Conservation (phyloP, 2,888 invertebrate genomes). For the Caenorhabditis doughertyi region DNA sequence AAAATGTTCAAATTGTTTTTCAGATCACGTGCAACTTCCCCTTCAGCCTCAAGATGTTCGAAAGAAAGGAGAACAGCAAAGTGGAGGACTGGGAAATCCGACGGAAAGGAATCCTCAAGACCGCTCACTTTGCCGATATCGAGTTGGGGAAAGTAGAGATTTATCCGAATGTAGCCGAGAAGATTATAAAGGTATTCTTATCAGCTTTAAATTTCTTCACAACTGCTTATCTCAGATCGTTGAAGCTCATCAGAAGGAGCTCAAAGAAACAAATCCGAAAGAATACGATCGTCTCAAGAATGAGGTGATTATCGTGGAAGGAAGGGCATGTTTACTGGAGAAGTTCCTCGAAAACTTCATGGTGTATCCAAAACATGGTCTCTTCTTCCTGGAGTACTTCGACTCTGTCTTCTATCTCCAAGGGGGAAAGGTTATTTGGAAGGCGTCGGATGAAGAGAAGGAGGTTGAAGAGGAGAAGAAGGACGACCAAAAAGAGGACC, state of each 20-base stretch:
- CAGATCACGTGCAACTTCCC: background rate
- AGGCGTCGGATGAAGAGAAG: too few relatives aligned
- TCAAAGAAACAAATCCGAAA: background rate
- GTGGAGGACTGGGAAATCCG: background rate
- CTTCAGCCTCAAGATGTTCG: background rate
- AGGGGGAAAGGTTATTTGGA: background rate
- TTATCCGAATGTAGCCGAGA: background rate
- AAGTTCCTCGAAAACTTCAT: background rate
- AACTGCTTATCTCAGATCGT: background rate
- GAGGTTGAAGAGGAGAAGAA: too few relatives aligned
- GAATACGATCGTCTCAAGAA: background rate
- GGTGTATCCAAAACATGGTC: background rate
- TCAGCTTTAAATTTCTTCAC: background rate
- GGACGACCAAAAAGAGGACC: too few relatives aligned
- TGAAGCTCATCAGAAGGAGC: background rate
- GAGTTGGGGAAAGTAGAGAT: conserved; percentile 6
- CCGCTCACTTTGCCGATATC: conserved; percentile 1
- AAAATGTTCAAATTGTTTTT: background rate
- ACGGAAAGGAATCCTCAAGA: background rate
- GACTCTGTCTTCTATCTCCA: background rate
- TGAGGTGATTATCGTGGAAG: background rate
- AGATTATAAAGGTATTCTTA: background rate
- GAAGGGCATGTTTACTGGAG: background rate
- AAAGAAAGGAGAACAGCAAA: background rate
- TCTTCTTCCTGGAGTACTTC: background rate